Conservation (phyloP, 1,140 invertebrate genomes). For the Amphibalanus amphitrite region DNA sequence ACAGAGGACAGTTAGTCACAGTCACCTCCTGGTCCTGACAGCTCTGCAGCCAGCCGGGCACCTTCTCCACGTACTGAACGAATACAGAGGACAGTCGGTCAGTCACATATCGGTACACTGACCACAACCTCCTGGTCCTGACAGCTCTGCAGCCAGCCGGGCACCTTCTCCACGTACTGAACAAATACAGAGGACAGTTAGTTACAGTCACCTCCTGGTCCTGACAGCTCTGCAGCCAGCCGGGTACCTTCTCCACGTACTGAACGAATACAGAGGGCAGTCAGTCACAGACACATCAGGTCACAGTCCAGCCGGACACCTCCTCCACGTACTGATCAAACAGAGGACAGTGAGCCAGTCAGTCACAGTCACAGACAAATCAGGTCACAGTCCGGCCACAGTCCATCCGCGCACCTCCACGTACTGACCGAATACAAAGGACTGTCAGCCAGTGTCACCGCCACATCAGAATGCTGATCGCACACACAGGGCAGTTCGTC, state of each 20-base stretch:
- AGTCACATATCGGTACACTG: too few species aligned
- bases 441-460: too few species aligned
- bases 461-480: conserved; percentile 57
- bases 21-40: conserved; percentile 60
- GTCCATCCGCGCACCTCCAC: conserved; percentile 74
- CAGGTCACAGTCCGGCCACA: too few species aligned
- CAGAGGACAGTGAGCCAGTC: too few species aligned
- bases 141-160: conserved; percentile 75
- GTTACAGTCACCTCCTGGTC: conserved; percentile 50
- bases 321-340: conserved; percentile 75
- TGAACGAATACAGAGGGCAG: too few species aligned
- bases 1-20: too few species aligned
- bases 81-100: too few species aligned
- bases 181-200: too few species aligned
- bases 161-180: conserved; percentile 75
- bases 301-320: conserved; percentile 73
- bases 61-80: conserved; percentile 74
- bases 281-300: too few species aligned
- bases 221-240: conserved; percentile 78
- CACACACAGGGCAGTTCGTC: too few species aligned
- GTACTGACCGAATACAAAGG: too few species aligned
- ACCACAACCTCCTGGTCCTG: conserved; percentile 57
- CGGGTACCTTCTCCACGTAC: conserved; percentile 78
- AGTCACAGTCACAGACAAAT: too few species aligned
- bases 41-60: conserved; percentile 71